Evolutionary conservation across 2,888 invertebrate genomes (phyloP), one percentile per base, ranked within the genome.

Genomic region (Nemapogon koenigi): DNA sequence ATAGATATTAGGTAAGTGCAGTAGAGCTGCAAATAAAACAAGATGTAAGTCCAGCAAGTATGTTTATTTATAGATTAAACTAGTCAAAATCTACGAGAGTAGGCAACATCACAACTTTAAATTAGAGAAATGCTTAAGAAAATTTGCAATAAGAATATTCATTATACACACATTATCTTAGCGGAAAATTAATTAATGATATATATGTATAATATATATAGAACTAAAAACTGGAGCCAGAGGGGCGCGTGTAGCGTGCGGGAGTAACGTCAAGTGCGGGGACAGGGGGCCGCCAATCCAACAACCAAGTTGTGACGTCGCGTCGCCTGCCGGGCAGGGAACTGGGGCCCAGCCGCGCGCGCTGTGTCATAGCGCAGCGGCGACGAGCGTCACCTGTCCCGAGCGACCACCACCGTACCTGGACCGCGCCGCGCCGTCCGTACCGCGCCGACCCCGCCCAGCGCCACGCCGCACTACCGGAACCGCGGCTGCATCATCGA

Each of bases 401-500:
- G 4, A 17, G 13, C 16, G 4, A 31, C 31, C 33, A 3, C 18
- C 18, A 8, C 8, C 33, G 18, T 3, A 14, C 13, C 16, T 15
- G 4, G 4, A 7, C 7, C 4, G 28, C 13, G 11, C 6, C 28
- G 28, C 13, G 10, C 11, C 6, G 28, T 11, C 28, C 28, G 28
- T 4, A 11, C 28, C 11, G 4, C 28, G 28, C 11, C 28, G 4
- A 28, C 28, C 22, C 6, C 22, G 6, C 22, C 6, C 11, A 13
- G 4, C 11, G 7, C 11, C 11, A 10, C 28, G 7, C 11, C 62
- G 57, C 58, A 69, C 90, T 91, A 92, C 85, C 91, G 90, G 83
- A 85, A 92, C 73, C 91, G 87, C 51, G 91, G 91, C 75, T 89
- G 90, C 90, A 92, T 89, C 83, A 86, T 83, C 45, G 81, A 83